phyloP scores from a whole-genome alignment of 2,113 vertebrate genomes.

The Todiramphus chloris region DNA sequence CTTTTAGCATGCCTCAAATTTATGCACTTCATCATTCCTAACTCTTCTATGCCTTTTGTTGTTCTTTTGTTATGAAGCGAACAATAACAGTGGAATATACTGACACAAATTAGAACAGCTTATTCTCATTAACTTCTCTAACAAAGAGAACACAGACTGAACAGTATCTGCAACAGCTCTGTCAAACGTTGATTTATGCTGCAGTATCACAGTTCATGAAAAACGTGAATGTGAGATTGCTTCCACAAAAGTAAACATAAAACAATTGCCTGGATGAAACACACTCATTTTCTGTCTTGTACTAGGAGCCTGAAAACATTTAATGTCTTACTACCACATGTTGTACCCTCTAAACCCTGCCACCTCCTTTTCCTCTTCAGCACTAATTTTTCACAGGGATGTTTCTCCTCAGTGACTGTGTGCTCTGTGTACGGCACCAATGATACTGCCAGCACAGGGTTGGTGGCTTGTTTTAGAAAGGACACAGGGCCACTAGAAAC shows the following conservation, averaged over 20 bases:
- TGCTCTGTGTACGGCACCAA: not conserved
- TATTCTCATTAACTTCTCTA: slow-evolving; percentile 63
- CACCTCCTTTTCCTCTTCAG: not conserved
- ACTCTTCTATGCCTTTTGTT: slow-evolving; percentile 59
- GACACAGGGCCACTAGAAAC: not conserved
- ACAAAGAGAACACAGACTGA: not conserved
- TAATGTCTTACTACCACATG: not conserved
- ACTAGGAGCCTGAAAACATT: not conserved
- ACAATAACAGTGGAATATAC: slow-evolving; percentile 47
- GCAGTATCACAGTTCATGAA: not conserved
- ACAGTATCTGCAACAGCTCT: slow-evolving; percentile 10
- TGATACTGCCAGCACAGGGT: fast-evolving
- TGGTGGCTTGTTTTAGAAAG: not conserved
- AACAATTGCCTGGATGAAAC: not conserved
- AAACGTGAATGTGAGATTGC: not conserved
- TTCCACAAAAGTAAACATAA: not conserved
- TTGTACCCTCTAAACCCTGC: not conserved
- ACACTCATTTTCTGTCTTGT: not conserved
- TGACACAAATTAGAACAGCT: slow-evolving; percentile 67
- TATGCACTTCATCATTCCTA: slow-evolving; percentile 26
- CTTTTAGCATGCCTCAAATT: slow-evolving; percentile 38
- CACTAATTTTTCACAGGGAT: fast-evolving
- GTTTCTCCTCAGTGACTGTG: fast-evolving
- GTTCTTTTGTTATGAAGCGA: slow-evolving; percentile 42
- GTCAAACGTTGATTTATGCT: not conserved